These are phyloP conservation scores for Cochlearius cochlearius DNA, from an alignment of 2,113 vertebrate species.

Conservation along the genomic window DNA sequence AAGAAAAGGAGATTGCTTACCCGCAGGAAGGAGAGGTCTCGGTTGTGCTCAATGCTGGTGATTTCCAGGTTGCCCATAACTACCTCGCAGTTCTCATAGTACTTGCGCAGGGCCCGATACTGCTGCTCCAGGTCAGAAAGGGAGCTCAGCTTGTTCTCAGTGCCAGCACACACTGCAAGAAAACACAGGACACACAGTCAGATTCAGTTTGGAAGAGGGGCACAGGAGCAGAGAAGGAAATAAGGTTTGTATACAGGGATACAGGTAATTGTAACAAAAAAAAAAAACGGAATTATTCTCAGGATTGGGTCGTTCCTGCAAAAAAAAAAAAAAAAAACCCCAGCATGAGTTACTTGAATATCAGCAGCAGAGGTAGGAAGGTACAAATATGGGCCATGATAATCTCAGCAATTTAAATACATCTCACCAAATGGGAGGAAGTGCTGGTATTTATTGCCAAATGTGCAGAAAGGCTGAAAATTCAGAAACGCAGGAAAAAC, in stretches of 20 bases:
- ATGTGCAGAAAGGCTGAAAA: neutral
- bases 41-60: slow-evolving; percentile 93
- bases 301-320: too few species aligned
- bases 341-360: neutral
- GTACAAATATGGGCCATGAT: neutral
- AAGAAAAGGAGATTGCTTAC: slow-evolving; percentile 66
- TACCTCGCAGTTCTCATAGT: slow-evolving; percentile 96
- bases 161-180: slow-evolving; percentile 90
- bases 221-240: neutral
- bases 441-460: neutral
- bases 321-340: too few species aligned
- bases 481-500: neutral
- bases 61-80: slow-evolving; percentile 99
- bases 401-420: neutral
- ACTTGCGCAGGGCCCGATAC: slow-evolving; percentile 92
- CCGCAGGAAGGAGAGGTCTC: slow-evolving; percentile 94
- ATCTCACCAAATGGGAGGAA: neutral
- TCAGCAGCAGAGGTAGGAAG: fast-evolving
- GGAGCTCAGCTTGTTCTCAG: slow-evolving; percentile 96
- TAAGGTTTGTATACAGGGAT: neutral
- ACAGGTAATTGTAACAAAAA: neutral
- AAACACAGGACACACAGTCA: neutral
- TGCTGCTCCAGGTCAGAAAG: slow-evolving; percentile 97
- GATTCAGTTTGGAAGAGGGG: neutral
- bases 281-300: neutral